A percentile compares a stretch with the other conserved stretches of the same genome.
These are phyloP conservation scores for Herpetotheres cachinnans DNA, from an alignment of 2,113 vertebrate species.

Conservation along the genomic window DNA sequence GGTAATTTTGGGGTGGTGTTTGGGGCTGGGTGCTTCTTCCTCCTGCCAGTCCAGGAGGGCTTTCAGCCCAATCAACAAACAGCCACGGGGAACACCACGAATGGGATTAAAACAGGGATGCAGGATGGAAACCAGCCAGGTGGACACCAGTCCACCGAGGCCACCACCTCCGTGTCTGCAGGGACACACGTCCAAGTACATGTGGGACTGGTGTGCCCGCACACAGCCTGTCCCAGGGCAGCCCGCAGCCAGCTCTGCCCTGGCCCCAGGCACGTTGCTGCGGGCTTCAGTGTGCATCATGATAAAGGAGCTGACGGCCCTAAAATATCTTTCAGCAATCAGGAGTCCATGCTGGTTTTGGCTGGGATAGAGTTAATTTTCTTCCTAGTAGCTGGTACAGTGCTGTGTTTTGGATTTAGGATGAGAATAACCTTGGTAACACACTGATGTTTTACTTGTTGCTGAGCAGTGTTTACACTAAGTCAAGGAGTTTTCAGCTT, in stretches of 20 bases:
- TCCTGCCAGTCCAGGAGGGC: not conserved
- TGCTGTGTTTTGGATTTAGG: too few species aligned
- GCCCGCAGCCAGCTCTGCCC: not conserved
- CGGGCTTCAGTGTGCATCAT: not conserved
- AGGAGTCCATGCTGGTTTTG: not conserved
- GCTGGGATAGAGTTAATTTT: too few species aligned
- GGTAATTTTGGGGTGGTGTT: not conserved
- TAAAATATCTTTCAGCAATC: not conserved
- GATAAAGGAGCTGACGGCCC: not conserved
- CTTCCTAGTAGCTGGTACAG: too few species aligned
- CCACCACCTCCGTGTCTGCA: accelerated
- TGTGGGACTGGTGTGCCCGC: not conserved
- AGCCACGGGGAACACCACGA: not conserved
- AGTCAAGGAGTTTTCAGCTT: too few species aligned
- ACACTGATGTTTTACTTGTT: too few species aligned
- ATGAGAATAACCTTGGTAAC: too few species aligned
- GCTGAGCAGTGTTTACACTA: too few species aligned
- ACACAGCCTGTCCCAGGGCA: not conserved
- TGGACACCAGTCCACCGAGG: not conserved
- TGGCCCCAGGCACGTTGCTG: not conserved
- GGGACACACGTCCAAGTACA: not conserved
- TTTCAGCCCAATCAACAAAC: not conserved
- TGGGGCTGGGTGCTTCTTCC: not conserved
- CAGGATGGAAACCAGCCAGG: not conserved
- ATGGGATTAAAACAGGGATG: not conserved